Evolutionary conservation across 2,113 vertebrate species (phyloP).

Genomic region (Synodontis membranacea): DNA sequence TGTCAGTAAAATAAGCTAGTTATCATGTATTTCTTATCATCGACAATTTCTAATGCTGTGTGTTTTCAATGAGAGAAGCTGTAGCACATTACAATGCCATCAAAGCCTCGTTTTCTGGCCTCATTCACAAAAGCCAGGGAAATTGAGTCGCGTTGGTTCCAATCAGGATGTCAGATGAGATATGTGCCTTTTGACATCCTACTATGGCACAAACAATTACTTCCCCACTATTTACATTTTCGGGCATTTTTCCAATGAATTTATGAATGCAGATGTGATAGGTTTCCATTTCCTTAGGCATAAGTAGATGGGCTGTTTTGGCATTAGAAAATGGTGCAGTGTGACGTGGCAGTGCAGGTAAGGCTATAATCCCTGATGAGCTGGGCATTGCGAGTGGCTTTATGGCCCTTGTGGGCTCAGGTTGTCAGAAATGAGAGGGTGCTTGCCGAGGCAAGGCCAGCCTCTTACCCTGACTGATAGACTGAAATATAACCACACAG

Average conservation of each 20-base stretch:
- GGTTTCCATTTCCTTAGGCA: slow-evolving; percentile 65
- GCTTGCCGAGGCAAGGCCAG: slow-evolving; percentile 59
- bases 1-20: slow-evolving; percentile 50
- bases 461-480: slow-evolving; percentile 68
- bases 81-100: slow-evolving; percentile 49
- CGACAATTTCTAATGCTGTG: slow-evolving; percentile 34
- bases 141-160: slow-evolving; percentile 52
- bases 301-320: slow-evolving; percentile 62
- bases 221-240: slow-evolving; percentile 51
- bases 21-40: slow-evolving; percentile 53
- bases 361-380: slow-evolving; percentile 58
- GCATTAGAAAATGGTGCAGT: slow-evolving; percentile 57
- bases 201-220: slow-evolving; percentile 47
- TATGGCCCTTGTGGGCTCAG: slow-evolving; percentile 55
- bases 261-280: slow-evolving; percentile 72
- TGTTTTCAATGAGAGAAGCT: slow-evolving; percentile 44
- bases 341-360: slow-evolving; percentile 59
- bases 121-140: slow-evolving; percentile 43
- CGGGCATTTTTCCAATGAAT: slow-evolving; percentile 66
- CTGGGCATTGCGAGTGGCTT: slow-evolving; percentile 55
- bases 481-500: slow-evolving; percentile 61
- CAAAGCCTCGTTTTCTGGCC: slow-evolving; percentile 48
- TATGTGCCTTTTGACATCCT: slow-evolving; percentile 42
- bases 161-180: slow-evolving; percentile 52
- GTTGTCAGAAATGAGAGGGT: slow-evolving; percentile 71